Evolutionary conservation across 2,888 invertebrate species (phyloP), one percentile per base, ranked within the genome.

Genomic region (Chymomyza fuscimana): DNA sequence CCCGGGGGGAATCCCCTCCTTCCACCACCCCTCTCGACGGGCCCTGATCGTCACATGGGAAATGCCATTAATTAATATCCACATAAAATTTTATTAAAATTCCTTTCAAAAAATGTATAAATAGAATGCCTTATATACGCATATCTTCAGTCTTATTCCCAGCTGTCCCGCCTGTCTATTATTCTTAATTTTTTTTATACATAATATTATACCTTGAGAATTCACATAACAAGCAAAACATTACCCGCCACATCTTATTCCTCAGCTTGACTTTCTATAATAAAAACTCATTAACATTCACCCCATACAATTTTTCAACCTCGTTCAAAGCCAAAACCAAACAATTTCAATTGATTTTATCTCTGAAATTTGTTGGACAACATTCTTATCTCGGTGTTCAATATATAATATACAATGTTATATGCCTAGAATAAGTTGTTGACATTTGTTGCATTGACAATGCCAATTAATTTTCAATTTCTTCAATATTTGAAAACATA

Each of bases 271-370:
- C 68, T 68, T 67, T 70, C 36, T 67, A 46, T 46, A 76, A 74
- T 58, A 74, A 32, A 40, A 61, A 73, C 70, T 72, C 76, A 83
- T 82, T 79, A 81, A 76, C 70, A 86, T 86, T 84, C 82, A 86
- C 77, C 72, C 74, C 74, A 77, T 79, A 78, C 85, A 77, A 74
- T 84, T 72, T 32, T 73, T 58, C 52, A 73, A 81, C 86, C 86
- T 85, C 82, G 78, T 29, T 25, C 25, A 63, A 63, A 63, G 9
- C 12, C 10, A 59, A 58, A 58, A 58, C 22, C n/a, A 59, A 59
- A 22, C 22, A 59, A 63, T 25, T 52, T 70, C 69, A 77, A 79
- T 85, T 74, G 79, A 85, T 80, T 86, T 82, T 80, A 86, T 82
- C 86, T 82, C 79, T 82, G 74, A 69, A 86, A 46, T 12, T 46